A percentile compares a stretch with the other conserved stretches of the same genome.
phyloP scores from a whole-genome alignment of 2,113 vertebrate genomes.

The Sigmodon hispidus region DNA sequence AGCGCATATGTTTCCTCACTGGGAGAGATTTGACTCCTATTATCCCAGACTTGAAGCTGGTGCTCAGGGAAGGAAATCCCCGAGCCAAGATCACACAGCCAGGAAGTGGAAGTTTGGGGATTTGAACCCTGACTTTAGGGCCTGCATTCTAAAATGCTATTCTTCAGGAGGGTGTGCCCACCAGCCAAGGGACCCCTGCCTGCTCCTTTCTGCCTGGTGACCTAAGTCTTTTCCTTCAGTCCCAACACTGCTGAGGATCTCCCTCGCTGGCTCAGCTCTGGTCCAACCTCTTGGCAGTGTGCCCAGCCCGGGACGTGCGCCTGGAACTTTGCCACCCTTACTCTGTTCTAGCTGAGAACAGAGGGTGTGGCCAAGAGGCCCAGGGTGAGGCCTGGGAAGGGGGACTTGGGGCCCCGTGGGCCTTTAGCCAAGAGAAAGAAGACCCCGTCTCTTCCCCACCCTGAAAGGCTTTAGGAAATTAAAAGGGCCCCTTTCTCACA shows the following conservation, averaged over 20 bases:
- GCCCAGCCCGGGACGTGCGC: slow-evolving; percentile 77
- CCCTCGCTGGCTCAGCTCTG: slow-evolving; percentile 63
- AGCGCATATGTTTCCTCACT: not conserved
- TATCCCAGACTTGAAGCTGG: slow-evolving; percentile 12
- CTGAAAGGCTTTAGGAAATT: not conserved
- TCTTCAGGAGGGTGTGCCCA: not conserved
- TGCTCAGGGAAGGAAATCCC: not conserved
- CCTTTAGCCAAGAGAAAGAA: not conserved
- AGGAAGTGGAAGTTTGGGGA: not conserved
- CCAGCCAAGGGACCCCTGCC: not conserved
- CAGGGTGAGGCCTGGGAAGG: slow-evolving; percentile 64
- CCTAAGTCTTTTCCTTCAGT: not conserved
- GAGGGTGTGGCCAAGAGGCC: slow-evolving; percentile 69
- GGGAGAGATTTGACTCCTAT: too few species aligned
- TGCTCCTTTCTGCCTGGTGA: not conserved
- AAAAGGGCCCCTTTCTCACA: not conserved
- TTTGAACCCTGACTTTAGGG: slow-evolving; percentile 22
- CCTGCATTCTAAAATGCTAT: not conserved
- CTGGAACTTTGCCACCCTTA: slow-evolving; percentile 69
- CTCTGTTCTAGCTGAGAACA: slow-evolving; percentile 77
- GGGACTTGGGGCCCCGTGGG: not conserved
- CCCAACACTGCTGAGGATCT: not conserved
- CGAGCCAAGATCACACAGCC: not conserved
- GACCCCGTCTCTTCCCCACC: not conserved
- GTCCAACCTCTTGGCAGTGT: slow-evolving; percentile 68